Evolutionary conservation across 2,797 vertebrate genomes (phyloP), one percentile per base, ranked within the genome.

Genomic region (Myiotriccus ornatus): DNA sequence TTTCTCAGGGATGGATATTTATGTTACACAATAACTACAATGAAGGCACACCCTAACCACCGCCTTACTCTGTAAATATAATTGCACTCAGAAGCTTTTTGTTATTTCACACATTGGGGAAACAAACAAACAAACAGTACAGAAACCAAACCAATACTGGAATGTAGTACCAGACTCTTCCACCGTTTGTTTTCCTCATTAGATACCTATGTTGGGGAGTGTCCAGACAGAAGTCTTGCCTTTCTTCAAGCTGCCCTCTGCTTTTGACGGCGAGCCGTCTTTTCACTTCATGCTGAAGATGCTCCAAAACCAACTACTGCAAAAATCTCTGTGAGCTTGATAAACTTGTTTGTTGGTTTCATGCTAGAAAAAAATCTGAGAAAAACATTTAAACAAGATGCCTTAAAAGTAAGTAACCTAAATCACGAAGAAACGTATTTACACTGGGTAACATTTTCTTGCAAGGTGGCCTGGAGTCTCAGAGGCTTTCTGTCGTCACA

Each of bases 1-100:
- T 95, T 97, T 98, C 99, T 99, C 99, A 99, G 99, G 99, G 99
- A 99, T 98, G 98, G 98, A 98, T 99, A 98, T 98, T 98, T 99
- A 98, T 98, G 98, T 98, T 98, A 98, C 98, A 98, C 97, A 98
- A 98, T 98, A 98, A 98, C 97, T 98, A 98, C 89, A 97, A 98
- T 97, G 98, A 98, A 98, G 98, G 98, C 98, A 98, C 97, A 97
- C 97, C 97, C 97, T 98, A 96, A 84, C 95, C 82, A 95, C 98
- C 98, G 98, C 99, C 99, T 99, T 99, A 98, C 97, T 98, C 97
- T 98, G 98, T 97, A 98, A 98, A 98, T 97, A 97, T 96, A 97
- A 98, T 99, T 99, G 98, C 98, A 99, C 98, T 98, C 97, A 96
- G 83, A 96, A 97, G 92, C 84, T 95, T 96, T 93, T 97, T 89